Conservation (phyloP, 2,113 vertebrate species). For the Artemisiospiza belli region DNA sequence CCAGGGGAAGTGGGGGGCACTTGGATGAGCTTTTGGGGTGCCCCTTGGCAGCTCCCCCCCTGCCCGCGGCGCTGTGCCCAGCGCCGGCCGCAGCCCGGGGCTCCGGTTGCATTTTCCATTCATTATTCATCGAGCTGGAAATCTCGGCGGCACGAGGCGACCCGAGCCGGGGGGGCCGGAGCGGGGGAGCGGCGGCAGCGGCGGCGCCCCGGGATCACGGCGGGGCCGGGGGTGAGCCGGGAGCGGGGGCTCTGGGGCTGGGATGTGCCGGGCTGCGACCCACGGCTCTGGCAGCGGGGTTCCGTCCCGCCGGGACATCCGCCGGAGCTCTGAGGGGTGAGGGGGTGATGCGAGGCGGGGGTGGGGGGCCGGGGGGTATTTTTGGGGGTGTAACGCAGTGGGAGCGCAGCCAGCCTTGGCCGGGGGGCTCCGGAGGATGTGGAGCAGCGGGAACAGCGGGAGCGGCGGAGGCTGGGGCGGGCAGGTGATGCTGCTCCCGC, state of each 20-base stretch:
- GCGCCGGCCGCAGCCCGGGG: not conserved
- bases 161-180: not conserved
- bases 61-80: conserved; percentile 28
- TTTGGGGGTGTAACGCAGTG: too few species aligned
- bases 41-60: not conserved
- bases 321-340: not conserved
- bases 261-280: accelerated
- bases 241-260: not conserved
- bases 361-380: accelerated
- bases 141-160: conserved; percentile 27
- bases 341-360: not conserved
- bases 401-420: not conserved
- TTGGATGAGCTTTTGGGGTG: not conserved
- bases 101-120: conserved; percentile 56
- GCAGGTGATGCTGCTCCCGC: not conserved
- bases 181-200: not conserved
- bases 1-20: accelerated
- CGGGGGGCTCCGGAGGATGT: not conserved
- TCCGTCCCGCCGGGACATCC: not conserved
- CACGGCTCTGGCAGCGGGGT: not conserved
- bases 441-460: not conserved
- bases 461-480: not conserved
- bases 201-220: not conserved
- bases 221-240: not conserved
- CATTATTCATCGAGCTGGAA: conserved; percentile 67